phyloP scores from a whole-genome alignment of 2,888 invertebrate genomes.

The Lepeophtheirus nordmannii region DNA sequence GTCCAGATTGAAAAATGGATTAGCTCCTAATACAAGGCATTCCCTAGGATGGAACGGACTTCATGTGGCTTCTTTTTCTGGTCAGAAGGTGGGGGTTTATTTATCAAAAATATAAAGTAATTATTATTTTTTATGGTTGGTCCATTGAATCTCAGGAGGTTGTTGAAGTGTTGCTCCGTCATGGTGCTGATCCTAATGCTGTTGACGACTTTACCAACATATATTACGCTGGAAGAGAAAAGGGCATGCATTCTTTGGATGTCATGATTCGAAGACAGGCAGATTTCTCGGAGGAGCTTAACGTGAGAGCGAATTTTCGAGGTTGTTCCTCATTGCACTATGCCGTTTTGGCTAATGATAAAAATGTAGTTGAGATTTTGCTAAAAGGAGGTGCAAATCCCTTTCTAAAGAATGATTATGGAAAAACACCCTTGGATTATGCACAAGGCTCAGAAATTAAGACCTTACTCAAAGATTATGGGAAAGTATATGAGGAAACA shows the following conservation, averaged over 20 bases:
- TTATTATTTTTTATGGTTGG: slow-evolving; percentile 17
- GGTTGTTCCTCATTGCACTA: slow-evolving; percentile 80
- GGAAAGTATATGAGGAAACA: slow-evolving; percentile 32
- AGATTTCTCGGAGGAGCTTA: slow-evolving; percentile 54
- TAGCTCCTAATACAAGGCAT: slow-evolving; percentile 50
- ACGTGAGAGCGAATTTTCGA: slow-evolving; percentile 52
- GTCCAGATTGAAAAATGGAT: not conserved
- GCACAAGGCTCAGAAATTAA: slow-evolving; percentile 49
- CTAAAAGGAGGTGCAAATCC: slow-evolving; percentile 53
- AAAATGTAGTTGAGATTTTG: slow-evolving; percentile 46
- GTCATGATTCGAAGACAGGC: slow-evolving; percentile 50
- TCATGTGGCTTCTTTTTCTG: slow-evolving; percentile 67
- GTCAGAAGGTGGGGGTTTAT: slow-evolving; percentile 35
- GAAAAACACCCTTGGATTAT: slow-evolving; percentile 58
- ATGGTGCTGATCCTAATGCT: slow-evolving; percentile 62
- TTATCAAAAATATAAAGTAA: slow-evolving; percentile 30
- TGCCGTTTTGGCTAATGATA: slow-evolving; percentile 59
- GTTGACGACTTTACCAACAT: slow-evolving; percentile 60
- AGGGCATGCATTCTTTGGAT: slow-evolving; percentile 55
- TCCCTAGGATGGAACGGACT: slow-evolving; percentile 70
- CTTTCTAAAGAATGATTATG: slow-evolving; percentile 55
- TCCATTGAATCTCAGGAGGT: slow-evolving; percentile 34
- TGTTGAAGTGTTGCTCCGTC: slow-evolving; percentile 46
- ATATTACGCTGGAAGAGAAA: slow-evolving; percentile 48
- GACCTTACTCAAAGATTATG: slow-evolving; percentile 44